Conservation (phyloP, 2,888 invertebrate genomes). For the Tetanocera ferruginea region DNA sequence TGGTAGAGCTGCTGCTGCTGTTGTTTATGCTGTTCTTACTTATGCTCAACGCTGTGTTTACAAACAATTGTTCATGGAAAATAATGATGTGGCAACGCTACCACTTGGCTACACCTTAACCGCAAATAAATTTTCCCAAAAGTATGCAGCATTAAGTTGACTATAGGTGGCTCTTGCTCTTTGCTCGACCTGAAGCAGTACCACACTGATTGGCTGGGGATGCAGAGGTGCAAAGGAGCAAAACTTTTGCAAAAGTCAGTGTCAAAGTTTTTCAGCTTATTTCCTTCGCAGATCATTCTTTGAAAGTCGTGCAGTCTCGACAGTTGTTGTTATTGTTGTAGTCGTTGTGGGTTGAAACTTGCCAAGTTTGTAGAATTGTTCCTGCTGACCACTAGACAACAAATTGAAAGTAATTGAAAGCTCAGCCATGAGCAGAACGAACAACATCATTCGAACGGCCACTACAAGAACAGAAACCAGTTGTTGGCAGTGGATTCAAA, state of each 20-base stretch:
- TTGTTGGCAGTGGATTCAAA: neutral
- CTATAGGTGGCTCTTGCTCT: neutral
- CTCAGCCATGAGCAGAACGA: slow-evolving; percentile 46
- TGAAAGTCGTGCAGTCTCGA: neutral
- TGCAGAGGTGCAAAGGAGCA: neutral
- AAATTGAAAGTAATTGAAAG: slow-evolving; percentile 61
- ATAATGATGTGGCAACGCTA: slow-evolving; percentile 39
- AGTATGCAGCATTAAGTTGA: neutral
- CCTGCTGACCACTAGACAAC: slow-evolving; percentile 52
- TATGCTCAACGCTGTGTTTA: slow-evolving; percentile 9
- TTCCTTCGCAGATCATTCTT: neutral
- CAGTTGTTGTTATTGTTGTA: neutral
- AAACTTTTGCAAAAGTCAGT: slow-evolving; percentile 9
- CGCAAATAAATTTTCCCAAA: slow-evolving; percentile 39
- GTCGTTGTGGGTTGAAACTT: neutral
- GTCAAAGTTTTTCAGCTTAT: slow-evolving; percentile 8
- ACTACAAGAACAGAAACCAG: neutral
- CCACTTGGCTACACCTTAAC: slow-evolving; percentile 36
- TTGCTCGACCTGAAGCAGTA: neutral
- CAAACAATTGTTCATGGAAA: slow-evolving; percentile 29
- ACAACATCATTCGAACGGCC: neutral
- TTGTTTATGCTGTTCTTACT: neutral
- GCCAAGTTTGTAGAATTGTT: neutral
- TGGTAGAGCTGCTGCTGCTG: neutral
- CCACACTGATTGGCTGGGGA: neutral